Evolutionary conservation across 2,797 vertebrate genomes (phyloP).

Genomic region (Fratercula arctica): DNA sequence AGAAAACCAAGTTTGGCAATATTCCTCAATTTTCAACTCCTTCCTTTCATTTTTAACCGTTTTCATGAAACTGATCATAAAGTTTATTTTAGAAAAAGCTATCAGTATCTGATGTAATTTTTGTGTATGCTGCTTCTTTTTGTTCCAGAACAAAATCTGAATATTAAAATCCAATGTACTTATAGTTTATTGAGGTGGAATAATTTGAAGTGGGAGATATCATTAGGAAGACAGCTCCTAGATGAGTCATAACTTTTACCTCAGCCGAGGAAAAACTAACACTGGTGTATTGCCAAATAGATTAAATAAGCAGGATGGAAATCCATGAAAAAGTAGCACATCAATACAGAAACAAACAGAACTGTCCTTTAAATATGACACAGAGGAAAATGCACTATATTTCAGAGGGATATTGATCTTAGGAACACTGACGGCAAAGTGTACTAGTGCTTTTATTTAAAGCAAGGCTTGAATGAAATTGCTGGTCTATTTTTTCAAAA

Average conservation of each 20-base stretch:
- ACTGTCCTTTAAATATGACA: conserved; percentile 12
- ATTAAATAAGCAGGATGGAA: not conserved
- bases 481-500: not conserved
- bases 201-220: not conserved
- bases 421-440: not conserved
- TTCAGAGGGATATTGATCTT: conserved; percentile 43
- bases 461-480: not conserved
- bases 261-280: not conserved
- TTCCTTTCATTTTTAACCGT: not conserved
- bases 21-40: not conserved
- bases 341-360: conserved; percentile 19
- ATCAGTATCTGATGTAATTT: not conserved
- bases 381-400: not conserved
- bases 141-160: not conserved
- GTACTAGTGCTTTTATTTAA: not conserved
- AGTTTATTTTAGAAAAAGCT: not conserved
- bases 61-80: not conserved
- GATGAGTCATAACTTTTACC: not conserved
- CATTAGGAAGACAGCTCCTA: not conserved
- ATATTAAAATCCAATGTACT: not conserved
- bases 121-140: not conserved
- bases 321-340: not conserved
- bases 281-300: not conserved
- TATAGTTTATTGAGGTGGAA: not conserved
- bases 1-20: not conserved